Evolutionary conservation across 2,888 invertebrate species (phyloP).

Genomic region (Odontocolon sp.): DNA sequence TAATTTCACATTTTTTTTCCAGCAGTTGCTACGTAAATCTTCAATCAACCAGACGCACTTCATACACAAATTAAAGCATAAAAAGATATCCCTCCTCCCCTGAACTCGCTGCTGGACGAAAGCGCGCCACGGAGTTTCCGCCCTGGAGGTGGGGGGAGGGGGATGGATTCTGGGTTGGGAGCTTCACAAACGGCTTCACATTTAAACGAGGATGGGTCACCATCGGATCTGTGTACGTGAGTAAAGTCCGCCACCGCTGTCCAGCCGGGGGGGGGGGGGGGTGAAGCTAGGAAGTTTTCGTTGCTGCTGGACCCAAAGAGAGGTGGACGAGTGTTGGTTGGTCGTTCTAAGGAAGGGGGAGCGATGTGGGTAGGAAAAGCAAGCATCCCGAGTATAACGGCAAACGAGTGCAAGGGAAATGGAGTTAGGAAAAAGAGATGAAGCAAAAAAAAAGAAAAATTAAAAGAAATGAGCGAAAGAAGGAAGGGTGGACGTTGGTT

Average conservation of each 20-base stretch:
- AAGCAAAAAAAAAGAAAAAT: conserved; percentile 31
- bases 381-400: conserved; percentile 42
- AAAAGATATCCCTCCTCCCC: conserved; percentile 64
- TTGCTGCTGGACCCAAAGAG: conserved; percentile 65
- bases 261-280: conserved; percentile 24
- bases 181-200: not conserved
- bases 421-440: conserved; percentile 23
- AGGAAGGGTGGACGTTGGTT: conserved; percentile 64
- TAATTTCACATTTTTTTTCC: not conserved
- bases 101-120: conserved; percentile 25
- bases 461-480: conserved; percentile 52
- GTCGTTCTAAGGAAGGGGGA: conserved; percentile 56
- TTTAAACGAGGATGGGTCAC: conserved; percentile 31
- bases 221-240: conserved; percentile 6
- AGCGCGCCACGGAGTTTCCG: conserved; percentile 53
- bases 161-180: conserved; percentile 27
- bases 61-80: conserved; percentile 71
- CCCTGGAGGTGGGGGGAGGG: conserved; percentile 10
- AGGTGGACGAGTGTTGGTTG: conserved; percentile 69
- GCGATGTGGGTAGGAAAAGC: conserved; percentile 15
- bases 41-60: conserved; percentile 71
- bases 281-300: conserved; percentile 38
- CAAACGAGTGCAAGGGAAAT: conserved; percentile 45
- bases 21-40: conserved; percentile 37
- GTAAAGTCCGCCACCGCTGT: not conserved